Evolutionary conservation across 2,113 vertebrate species (phyloP).

Genomic region (Catharus bicknelli): DNA sequence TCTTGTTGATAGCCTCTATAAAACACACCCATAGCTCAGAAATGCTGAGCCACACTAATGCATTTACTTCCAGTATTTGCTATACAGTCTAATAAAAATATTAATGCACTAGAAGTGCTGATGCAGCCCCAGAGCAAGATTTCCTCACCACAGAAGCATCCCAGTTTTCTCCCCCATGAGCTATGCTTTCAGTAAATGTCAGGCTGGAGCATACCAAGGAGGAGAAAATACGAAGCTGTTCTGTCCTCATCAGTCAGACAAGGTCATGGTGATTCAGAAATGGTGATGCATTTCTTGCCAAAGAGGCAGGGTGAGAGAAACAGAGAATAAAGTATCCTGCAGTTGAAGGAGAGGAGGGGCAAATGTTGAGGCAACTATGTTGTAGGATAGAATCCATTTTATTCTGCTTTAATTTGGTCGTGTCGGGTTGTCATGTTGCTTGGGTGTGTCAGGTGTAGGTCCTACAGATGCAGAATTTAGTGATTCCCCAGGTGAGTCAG

Average conservation of each 20-base stretch:
- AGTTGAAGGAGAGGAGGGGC: neutral
- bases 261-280: neutral
- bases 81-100: slow-evolving; percentile 52
- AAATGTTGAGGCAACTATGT: neutral
- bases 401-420: neutral
- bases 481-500: neutral
- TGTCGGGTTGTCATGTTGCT: neutral
- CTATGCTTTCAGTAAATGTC: neutral
- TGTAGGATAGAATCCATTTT: neutral
- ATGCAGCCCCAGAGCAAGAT: slow-evolving; percentile 19
- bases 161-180: neutral
- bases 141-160: neutral
- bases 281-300: neutral
- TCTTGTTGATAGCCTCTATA: slow-evolving; percentile 46
- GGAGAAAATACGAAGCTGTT: neutral
- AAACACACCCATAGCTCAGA: slow-evolving; percentile 39
- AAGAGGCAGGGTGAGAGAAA: neutral
- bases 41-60: slow-evolving; percentile 43
- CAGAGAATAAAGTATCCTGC: neutral
- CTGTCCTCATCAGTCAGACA: neutral
- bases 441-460: neutral
- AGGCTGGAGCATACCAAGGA: neutral
- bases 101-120: slow-evolving; percentile 51
- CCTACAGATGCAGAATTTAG: neutral
- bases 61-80: slow-evolving; percentile 21